phyloP scores from a whole-genome alignment of 2,888 invertebrate genomes.

The Drosophila fungiperda region DNA sequence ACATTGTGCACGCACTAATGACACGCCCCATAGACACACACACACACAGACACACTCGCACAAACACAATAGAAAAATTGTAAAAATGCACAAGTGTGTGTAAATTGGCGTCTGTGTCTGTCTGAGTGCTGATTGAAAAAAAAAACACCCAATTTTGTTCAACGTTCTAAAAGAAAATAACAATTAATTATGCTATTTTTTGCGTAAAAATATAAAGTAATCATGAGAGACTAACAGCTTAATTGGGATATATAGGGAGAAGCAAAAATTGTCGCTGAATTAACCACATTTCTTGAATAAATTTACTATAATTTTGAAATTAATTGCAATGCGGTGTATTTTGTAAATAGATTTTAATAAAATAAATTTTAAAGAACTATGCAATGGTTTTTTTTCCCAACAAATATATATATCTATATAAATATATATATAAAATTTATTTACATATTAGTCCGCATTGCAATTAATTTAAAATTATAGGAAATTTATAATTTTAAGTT shows the following conservation, averaged over 20 bases:
- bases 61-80: background rate
- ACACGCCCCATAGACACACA: conserved; percentile 8
- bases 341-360: no score
- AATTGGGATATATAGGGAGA: background rate
- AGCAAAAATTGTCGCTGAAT: background rate
- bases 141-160: conserved; percentile 4
- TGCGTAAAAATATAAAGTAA: background rate
- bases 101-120: conserved; percentile 15
- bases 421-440: no score
- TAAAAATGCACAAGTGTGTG: background rate
- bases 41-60: background rate
- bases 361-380: no score
- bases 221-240: background rate
- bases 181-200: background rate
- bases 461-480: no score
- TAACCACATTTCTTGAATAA: background rate
- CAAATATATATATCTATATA: no score
- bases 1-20: conserved; percentile 12
- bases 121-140: conserved; percentile 38
- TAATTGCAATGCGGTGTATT: no score
- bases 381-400: no score
- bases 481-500: no score
- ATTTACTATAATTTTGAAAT: background rate
- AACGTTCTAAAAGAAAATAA: conserved; percentile 9
- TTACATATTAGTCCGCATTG: no score